Base-by-base conservation (phyloP, 2,113 vertebrate genomes). In the Pseudolaguvia tuberculata region DNA sequence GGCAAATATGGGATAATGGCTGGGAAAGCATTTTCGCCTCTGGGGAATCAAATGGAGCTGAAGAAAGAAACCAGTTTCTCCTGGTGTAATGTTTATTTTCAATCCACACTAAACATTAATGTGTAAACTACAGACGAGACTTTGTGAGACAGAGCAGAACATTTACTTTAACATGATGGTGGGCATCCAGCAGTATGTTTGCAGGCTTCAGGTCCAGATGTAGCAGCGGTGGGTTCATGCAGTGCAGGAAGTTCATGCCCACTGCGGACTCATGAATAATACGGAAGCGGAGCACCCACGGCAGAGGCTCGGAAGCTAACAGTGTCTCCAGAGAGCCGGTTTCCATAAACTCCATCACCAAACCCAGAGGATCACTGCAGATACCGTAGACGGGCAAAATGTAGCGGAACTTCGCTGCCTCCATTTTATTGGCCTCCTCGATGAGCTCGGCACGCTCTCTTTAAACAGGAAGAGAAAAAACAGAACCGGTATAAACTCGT, bases 271-370 rank as follows among this genome's bases (percentile, higher is more conserved):
- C 97, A 0, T 99, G 96, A 76, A 96, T 92, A 73, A 99, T 95
- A 58, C 97, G 94, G 85, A 98, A 96, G 27, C 96, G 95, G 59
- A 99, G 67, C 10, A 94, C 95, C 97, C 96, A 99, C 0, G 97
- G 97, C 81, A 99, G 84, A 0, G 91, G 92, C 86, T 97, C 94
- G 0, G 91, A 89, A 7, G 92, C 94, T 87, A 99, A 86, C 20
- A 99, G 91, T 65, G 91, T 95, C 82, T 99, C 96, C 84, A 99
- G 85, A 2, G 97, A 98, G 17, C 95, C 97, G 0, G 94, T 97
- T 87, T 98, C 97, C 97, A 99, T 99, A 88, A 94, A 98, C 81
- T 99, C 97, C 96, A 98, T 98, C 72, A 98, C 96, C 71, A 99
- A 88, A 57, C 97, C 97, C 45, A 94, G 94, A 0, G 95, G 94